phyloP scores from a whole-genome alignment of 2,888 invertebrate species.

The Drymonia ruficornis region DNA sequence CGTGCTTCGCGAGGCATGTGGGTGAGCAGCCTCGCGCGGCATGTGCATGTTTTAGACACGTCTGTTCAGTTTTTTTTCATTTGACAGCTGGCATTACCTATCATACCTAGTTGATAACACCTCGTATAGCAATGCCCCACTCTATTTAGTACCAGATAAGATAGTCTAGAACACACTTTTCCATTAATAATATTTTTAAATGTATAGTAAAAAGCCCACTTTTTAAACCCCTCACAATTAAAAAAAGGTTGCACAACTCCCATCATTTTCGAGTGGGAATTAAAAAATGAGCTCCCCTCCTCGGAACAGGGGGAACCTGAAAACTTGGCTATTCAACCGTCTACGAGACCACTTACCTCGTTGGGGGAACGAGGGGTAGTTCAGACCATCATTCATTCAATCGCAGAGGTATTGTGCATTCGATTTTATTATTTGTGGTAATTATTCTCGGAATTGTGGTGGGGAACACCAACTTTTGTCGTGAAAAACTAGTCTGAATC shows the following conservation, averaged over 20 bases:
- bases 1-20: too few relatives aligned
- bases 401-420: background rate
- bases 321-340: constrained; percentile 51
- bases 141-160: too few relatives aligned
- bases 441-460: background rate
- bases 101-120: too few relatives aligned
- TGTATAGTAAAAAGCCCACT: background rate
- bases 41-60: too few relatives aligned
- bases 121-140: too few relatives aligned
- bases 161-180: too few relatives aligned
- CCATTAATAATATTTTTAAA: too few relatives aligned
- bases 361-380: constrained; percentile 16
- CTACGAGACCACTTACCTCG: constrained; percentile 28
- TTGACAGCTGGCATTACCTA: too few relatives aligned
- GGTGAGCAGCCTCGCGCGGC: too few relatives aligned
- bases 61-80: too few relatives aligned
- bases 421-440: background rate
- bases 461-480: background rate
- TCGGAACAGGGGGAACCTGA: constrained; percentile 29
- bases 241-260: constrained; percentile 16
- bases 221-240: background rate
- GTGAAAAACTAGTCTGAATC: background rate
- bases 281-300: constrained; percentile 33
- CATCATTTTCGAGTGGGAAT: constrained; percentile 31
- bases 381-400: constrained; percentile 11